Evolutionary conservation across 2,797 vertebrate genomes (phyloP), one percentile per base, ranked within the genome.

Genomic region (Falco berigora): DNA sequence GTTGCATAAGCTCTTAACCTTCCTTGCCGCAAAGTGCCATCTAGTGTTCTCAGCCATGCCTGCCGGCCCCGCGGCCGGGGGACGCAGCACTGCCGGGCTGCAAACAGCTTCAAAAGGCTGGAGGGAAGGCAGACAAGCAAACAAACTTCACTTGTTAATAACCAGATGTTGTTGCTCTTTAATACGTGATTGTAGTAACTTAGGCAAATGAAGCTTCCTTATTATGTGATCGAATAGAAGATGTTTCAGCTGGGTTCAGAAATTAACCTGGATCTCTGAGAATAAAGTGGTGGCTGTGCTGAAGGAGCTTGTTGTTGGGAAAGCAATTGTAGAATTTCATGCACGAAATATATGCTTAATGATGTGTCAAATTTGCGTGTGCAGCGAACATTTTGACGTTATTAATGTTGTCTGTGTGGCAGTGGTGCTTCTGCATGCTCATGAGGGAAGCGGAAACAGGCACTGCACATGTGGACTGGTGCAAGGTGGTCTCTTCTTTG

Each of bases 21-120:
- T 96, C 81, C 97, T 97, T 88, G 97, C 97, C 92, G 95, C 36
- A 34, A 97, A 90, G 97, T 96, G 97, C 98, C 98, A 98, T 94
- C 98, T 98, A 95, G 98, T 90, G 98, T 84, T 96, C 42, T 20
- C 72, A 69, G 42, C 63, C 78, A 16, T 73, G 68, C 32, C 88
- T 71, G 74, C 90, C 74, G n/a, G 87, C 40, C 49, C 85, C 82
- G 24, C 9, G 55, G 76, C 87, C 55, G 8, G 68, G 10, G 3
- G 68, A 10, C 62, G 11, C 5, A 0, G 2, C 9, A 2, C 12
- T 20, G 50, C 24, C 66, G 28, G 87, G 16, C 83, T 84, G 66
- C 16, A n/a, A 59, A 25, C 73, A 24, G 77, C 36, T 89, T n/a
- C 6, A 22, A 40, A 50, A 42, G n/a, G 14, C 32, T 53, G 3